Base-by-base conservation (phyloP, 2,797 vertebrate species). In the Apogon talboti region DNA sequence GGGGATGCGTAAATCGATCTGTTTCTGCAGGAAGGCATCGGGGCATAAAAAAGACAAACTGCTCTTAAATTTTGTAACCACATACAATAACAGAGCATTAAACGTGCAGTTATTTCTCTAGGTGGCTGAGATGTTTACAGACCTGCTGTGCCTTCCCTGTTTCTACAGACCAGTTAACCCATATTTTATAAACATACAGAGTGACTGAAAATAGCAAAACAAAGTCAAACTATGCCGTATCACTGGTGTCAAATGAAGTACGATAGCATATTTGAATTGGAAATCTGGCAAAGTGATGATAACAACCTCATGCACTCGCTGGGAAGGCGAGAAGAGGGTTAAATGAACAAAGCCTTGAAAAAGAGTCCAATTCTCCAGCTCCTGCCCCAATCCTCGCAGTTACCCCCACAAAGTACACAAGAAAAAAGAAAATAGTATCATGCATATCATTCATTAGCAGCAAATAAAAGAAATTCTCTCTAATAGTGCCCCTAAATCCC, bases 401-500 rank as follows among this genome's bases (percentile, higher is more conserved):
- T 90, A 87, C 87, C 85, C 83, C 80, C 83, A 83, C 82, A 87
- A 91, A 90, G 85, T 89, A 92, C 82, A 91, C 84, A 92, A 89
- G 87, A 86, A 89, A 78, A 89, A 91, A 87, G 76, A 79, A 83
- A 87, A 93, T 85, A 92, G 91, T 73, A 87, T 79, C 88, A 89
- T 89, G 91, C 92, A 94, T 91, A 93, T 92, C 91, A 92, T 92
- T 95, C 93, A 94, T 94, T 95, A 95, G 92, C 84, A 87, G 90
- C 91, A 94, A 95, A 97, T 94, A 95, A 93, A 95, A 95, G 90
- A 94, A 94, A 93, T 91, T 91, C 87, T 86, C 88, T 94, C 92
- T 95, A 94, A 94, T 90, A 87, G 93, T 93, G 89, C 90, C 85
- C 90, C 90, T 90, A 66, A 59, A 88, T 95, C 95, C 95, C 93